Evolutionary conservation across 2,888 invertebrate genomes (phyloP).

Genomic region (Drosophila macrospina): DNA sequence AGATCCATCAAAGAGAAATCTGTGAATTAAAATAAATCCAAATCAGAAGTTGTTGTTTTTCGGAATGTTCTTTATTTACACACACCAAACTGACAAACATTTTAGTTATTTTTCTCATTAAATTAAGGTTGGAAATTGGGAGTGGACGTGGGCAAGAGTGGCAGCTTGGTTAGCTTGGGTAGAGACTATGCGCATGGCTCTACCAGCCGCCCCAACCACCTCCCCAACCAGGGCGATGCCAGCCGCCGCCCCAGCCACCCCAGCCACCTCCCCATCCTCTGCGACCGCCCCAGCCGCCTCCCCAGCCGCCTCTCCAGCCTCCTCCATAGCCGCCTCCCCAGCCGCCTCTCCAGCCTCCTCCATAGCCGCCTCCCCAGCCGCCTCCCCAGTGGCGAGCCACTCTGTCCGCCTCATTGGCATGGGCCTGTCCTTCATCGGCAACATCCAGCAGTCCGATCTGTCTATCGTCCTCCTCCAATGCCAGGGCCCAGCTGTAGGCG

Average conservation of each 20-base stretch:
- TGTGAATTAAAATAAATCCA: neutral
- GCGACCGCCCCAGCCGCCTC: conserved; percentile 3
- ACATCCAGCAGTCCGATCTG: conserved; percentile 12
- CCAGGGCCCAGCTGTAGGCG: conserved; percentile 25
- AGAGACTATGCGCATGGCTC: neutral
- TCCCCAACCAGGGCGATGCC: neutral
- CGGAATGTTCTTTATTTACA: conserved; percentile 28
- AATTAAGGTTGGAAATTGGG: neutral
- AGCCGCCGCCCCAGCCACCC: conserved; percentile 6
- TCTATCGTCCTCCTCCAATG: neutral
- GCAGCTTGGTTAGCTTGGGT: conserved; percentile 7
- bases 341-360: conserved; percentile 2
- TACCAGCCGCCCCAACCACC: conserved; percentile 8
- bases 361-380: conserved; percentile 2
- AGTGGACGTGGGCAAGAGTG: neutral
- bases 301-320: conserved; percentile 5
- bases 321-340: conserved; percentile 7
- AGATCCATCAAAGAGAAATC: too few relatives aligned
- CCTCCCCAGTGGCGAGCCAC: conserved; percentile 1
- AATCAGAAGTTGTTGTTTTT: neutral
- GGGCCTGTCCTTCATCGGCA: conserved; percentile 3
- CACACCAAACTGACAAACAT: conserved; percentile 5
- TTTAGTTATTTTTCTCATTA: neutral
- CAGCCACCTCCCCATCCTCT: conserved; percentile 3
- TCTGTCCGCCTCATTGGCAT: conserved; percentile 13